phyloP scores from a whole-genome alignment of 1,140 invertebrate species.

The Cydia strobilella region DNA sequence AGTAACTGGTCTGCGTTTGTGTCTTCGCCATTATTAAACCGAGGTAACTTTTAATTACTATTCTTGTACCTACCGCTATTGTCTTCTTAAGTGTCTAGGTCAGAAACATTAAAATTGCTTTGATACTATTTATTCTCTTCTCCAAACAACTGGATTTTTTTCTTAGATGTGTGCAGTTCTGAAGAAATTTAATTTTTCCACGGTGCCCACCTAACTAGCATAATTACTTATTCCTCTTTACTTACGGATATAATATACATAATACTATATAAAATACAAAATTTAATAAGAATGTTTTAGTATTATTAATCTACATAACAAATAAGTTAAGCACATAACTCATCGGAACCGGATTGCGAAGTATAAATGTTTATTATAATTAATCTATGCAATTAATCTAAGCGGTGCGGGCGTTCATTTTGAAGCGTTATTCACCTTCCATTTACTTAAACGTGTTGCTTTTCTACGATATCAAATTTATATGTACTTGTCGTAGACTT shows the following conservation, averaged over 20 bases:
- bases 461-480: not conserved
- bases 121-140: not conserved
- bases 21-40: not conserved
- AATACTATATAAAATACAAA: too few species aligned
- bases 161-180: not conserved
- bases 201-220: too few species aligned
- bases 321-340: slow-evolving; percentile 3
- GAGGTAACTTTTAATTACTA: not conserved
- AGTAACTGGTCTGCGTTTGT: not conserved
- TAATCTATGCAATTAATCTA: slow-evolving; percentile 29
- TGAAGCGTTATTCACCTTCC: not conserved
- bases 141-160: not conserved
- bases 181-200: too few species aligned
- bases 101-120: slow-evolving; percentile 4
- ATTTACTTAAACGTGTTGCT: not conserved
- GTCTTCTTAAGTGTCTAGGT: slow-evolving; percentile 11
- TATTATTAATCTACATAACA: not conserved
- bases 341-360: not conserved
- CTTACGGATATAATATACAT: too few species aligned
- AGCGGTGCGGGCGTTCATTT: slow-evolving; percentile 6
- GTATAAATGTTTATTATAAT: slow-evolving; percentile 28
- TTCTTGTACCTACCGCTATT: not conserved
- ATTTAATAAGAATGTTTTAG: too few species aligned
- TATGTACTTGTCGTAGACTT: not conserved
- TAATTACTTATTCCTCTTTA: too few species aligned